Evolutionary conservation across 2,113 vertebrate species (phyloP).

Genomic region (Telmatochromis sp.): DNA sequence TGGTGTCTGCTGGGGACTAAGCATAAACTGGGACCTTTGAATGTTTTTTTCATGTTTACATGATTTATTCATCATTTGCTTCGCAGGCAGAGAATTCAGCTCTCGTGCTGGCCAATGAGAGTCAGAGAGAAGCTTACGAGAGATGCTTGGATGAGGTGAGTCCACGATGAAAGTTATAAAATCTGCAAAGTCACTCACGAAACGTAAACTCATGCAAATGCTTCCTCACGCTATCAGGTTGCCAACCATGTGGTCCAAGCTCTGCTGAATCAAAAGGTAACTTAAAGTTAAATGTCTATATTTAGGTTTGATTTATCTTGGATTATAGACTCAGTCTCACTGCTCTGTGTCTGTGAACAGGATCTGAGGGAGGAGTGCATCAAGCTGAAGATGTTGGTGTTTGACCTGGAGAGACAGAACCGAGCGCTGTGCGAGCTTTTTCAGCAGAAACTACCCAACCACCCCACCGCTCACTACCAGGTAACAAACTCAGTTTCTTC

Average conservation of each 20-base stretch:
- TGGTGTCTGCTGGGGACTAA: not conserved
- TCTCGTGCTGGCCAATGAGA: conserved; percentile 89
- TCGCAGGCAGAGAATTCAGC: conserved; percentile 86
- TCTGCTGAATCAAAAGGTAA: conserved; percentile 91
- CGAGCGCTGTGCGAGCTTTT: conserved; percentile 86
- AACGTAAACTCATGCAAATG: not conserved
- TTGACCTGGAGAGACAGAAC: conserved; percentile 94
- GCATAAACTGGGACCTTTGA: not conserved
- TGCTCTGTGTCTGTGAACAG: conserved; percentile 43
- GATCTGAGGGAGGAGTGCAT: conserved; percentile 95
- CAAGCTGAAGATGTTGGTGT: conserved; percentile 92
- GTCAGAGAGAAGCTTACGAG: conserved; percentile 89
- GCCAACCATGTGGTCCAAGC: conserved; percentile 96
- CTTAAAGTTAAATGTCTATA: not conserved
- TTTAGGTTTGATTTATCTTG: not conserved
- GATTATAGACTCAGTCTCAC: not conserved
- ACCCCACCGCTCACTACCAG: conserved; percentile 79
- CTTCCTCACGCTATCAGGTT: conserved; percentile 67
- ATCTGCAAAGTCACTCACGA: accelerated
- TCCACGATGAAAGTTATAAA: not conserved
- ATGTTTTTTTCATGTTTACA: not conserved
- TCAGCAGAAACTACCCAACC: conserved; percentile 88
- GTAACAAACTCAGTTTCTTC: conserved; percentile 37
- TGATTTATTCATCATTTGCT: not conserved
- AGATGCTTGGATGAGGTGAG: conserved; percentile 91